These are phyloP conservation scores for Scolopax rusticola DNA, from an alignment of 2,797 vertebrate genomes.

Conservation along the genomic window DNA sequence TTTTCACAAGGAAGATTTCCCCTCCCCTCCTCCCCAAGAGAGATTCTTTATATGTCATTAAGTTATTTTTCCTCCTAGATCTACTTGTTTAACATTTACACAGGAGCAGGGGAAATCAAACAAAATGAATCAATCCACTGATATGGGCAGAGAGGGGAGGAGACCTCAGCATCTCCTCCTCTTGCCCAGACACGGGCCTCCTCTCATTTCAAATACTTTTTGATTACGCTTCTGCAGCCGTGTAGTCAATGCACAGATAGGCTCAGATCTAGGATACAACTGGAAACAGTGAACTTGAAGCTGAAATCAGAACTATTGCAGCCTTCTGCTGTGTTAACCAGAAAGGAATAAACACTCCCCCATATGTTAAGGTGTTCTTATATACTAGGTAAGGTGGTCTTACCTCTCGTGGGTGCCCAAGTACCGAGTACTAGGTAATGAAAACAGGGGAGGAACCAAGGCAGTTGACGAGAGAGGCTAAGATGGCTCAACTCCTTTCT, in stretches of 20 bases:
- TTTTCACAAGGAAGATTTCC: neutral
- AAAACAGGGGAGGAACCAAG: neutral
- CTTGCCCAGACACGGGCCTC: neutral
- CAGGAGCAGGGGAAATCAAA: fast-evolving
- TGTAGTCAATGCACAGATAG: neutral
- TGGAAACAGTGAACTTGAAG: neutral
- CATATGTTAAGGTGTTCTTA: neutral
- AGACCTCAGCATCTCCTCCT: neutral
- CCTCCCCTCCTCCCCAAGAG: neutral
- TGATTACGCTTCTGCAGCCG: neutral
- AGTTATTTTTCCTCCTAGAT: neutral
- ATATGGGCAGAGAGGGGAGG: neutral
- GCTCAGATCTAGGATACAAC: neutral
- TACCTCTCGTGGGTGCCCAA: neutral
- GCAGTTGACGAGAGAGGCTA: neutral
- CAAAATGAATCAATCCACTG: neutral
- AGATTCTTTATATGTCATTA: neutral
- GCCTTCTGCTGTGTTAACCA: neutral
- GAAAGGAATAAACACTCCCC: neutral
- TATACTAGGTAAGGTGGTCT: neutral
- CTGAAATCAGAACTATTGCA: neutral
- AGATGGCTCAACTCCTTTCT: neutral
- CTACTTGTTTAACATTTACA: neutral
- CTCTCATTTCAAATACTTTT: neutral
- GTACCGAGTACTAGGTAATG: neutral